Conservation (phyloP, 2,888 invertebrate genomes). For the Lithophane semibrunnea region DNA sequence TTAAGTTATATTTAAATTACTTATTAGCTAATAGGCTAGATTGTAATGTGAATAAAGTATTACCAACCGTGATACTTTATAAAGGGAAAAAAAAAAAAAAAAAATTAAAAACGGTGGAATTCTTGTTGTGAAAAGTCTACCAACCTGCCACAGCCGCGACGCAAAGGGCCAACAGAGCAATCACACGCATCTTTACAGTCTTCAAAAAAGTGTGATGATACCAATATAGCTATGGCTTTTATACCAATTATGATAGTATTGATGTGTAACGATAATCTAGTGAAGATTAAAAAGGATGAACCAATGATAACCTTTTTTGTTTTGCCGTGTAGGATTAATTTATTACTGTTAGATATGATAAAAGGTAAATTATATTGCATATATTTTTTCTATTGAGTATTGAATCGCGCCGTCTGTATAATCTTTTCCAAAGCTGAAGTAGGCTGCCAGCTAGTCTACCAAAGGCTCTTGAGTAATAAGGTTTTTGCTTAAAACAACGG, state of each 20-base stretch:
- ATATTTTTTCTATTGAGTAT: background rate
- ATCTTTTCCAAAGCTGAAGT: background rate
- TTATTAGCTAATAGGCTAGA: too few species aligned
- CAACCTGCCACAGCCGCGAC: slow-evolving; percentile 73
- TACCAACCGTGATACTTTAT: too few species aligned
- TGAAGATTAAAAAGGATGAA: slow-evolving; percentile 6
- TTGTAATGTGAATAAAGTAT: too few species aligned
- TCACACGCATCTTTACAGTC: slow-evolving; percentile 28
- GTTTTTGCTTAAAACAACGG: background rate
- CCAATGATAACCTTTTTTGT: background rate
- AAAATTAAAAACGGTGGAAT: too few species aligned
- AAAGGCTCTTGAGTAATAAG: background rate
- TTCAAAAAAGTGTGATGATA: background rate
- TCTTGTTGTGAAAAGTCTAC: slow-evolving; percentile 43
- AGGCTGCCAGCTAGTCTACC: background rate
- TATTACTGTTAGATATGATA: background rate
- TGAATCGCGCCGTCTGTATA: background rate
- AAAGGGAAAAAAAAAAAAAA: too few species aligned
- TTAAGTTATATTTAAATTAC: too few species aligned
- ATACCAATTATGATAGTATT: slow-evolving; percentile 15
- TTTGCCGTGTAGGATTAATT: background rate
- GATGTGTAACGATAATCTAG: background rate
- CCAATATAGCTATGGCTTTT: slow-evolving; percentile 7
- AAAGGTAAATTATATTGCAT: background rate
- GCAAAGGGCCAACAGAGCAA: slow-evolving; percentile 31